Conservation (phyloP, 2,113 vertebrate species). For the Columba livia region DNA sequence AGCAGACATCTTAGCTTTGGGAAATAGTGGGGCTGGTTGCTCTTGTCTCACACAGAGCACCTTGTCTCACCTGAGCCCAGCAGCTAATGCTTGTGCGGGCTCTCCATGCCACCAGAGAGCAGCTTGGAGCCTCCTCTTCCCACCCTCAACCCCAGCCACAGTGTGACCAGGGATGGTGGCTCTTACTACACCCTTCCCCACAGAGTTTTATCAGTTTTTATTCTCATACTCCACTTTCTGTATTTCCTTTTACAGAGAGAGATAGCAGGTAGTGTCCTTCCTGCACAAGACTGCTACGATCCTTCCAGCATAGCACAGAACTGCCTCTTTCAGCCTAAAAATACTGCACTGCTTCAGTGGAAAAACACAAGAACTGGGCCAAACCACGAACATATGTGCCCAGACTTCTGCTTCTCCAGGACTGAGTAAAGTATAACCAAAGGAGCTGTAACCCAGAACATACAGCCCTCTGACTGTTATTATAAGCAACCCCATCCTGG, state of each 20-base stretch:
- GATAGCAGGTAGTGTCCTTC: background rate
- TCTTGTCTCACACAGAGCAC: background rate
- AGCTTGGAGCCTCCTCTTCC: background rate
- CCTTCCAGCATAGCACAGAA: background rate
- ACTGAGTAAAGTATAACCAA: background rate
- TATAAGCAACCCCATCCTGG: background rate
- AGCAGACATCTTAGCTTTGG: background rate
- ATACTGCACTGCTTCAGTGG: conserved; percentile 13
- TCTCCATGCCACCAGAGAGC: too few species aligned
- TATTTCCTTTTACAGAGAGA: background rate
- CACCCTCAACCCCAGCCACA: background rate
- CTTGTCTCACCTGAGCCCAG: background rate
- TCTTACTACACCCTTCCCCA: background rate
- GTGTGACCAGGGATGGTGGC: background rate
- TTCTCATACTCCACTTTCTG: background rate
- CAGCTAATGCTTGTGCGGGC: background rate
- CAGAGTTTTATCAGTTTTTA: background rate
- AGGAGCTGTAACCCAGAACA: background rate
- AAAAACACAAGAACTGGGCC: conserved; percentile 39
- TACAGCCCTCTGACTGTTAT: background rate
- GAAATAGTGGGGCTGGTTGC: background rate
- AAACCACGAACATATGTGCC: conserved; percentile 23
- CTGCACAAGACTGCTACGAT: background rate
- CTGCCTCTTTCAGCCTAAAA: background rate
- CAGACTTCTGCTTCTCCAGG: conserved; percentile 16